These are phyloP conservation scores for Heliopora coerulea DNA, from an alignment of 92 coral and sea anemone species.

Conservation along the genomic window DNA sequence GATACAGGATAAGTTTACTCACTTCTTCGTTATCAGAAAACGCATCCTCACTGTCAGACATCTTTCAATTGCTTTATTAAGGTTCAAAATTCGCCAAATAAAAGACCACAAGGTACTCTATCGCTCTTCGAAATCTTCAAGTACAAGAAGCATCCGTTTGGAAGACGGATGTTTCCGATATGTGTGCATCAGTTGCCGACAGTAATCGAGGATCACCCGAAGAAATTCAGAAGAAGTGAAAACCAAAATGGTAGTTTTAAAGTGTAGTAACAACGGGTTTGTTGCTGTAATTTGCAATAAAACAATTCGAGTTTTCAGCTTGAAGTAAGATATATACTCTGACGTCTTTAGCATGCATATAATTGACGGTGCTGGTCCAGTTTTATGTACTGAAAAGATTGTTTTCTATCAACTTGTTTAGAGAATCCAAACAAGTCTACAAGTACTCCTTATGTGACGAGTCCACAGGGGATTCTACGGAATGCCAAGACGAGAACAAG, in stretches of 20 bases:
- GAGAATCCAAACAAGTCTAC: slow-evolving; percentile 3
- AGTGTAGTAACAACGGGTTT: slow-evolving; percentile 66
- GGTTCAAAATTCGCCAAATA: background rate
- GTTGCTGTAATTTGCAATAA: slow-evolving; percentile 65
- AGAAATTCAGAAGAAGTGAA: too few species aligned
- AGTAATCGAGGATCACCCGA: too few species aligned
- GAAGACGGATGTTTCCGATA: too few species aligned
- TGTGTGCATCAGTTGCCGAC: too few species aligned
- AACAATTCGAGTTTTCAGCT: slow-evolving; percentile 63
- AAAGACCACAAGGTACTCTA: background rate
- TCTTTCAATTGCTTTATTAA: background rate
- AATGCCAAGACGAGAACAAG: background rate
- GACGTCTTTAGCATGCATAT: too few species aligned
- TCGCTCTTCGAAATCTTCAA: too few species aligned
- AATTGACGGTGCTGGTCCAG: too few species aligned
- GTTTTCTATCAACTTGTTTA: background rate
- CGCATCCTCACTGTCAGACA: slow-evolving; percentile 42
- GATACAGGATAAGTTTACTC: background rate
- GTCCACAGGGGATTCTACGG: background rate
- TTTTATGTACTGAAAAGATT: background rate
- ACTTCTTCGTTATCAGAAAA: slow-evolving; percentile 43
- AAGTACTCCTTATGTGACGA: slow-evolving; percentile 7
- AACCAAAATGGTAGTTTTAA: slow-evolving; percentile 64
- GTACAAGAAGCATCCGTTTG: too few species aligned
- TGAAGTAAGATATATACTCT: slow-evolving; percentile 68